Evolutionary conservation across 2,888 invertebrate genomes (phyloP).

Genomic region (Geotrupes spiniger): DNA sequence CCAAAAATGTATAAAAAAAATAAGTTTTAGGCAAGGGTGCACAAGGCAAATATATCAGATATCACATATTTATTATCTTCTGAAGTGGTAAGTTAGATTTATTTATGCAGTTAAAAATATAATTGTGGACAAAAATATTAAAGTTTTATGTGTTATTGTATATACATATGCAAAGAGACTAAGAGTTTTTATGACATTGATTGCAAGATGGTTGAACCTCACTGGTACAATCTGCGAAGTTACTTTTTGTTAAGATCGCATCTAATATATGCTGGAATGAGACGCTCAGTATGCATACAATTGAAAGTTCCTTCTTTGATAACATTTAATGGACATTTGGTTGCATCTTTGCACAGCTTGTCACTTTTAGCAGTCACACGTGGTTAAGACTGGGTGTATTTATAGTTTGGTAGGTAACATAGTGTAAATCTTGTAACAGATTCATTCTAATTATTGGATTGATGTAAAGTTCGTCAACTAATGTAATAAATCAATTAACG

Average conservation of each 20-base stretch:
- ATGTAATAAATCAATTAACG: constrained; percentile 15
- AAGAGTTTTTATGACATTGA: too few relatives aligned
- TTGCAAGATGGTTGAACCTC: too few relatives aligned
- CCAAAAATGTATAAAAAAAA: too few relatives aligned
- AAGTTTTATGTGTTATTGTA: too few relatives aligned
- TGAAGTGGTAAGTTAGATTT: too few relatives aligned
- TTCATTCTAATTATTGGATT: constrained; percentile 9
- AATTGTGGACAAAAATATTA: too few relatives aligned
- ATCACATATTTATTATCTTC: too few relatives aligned
- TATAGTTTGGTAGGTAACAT: constrained; percentile 23
- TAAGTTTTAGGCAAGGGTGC: too few relatives aligned
- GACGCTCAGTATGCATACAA: constrained; percentile 4
- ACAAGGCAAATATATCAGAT: too few relatives aligned
- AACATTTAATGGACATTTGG: neutral
- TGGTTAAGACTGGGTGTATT: constrained; percentile 25
- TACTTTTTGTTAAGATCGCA: neutral
- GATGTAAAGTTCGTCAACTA: constrained; percentile 9
- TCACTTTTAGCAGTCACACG: constrained; percentile 18
- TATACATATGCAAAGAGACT: too few relatives aligned
- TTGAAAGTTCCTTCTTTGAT: constrained; percentile 6
- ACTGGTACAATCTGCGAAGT: too few relatives aligned
- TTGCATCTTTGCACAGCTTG: constrained; percentile 10
- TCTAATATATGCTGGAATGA: neutral
- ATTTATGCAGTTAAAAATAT: too few relatives aligned
- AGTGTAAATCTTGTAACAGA: constrained; percentile 18